Evolutionary conservation across 2,888 invertebrate species (phyloP).

Genomic region (Eristalinus aeneus): DNA sequence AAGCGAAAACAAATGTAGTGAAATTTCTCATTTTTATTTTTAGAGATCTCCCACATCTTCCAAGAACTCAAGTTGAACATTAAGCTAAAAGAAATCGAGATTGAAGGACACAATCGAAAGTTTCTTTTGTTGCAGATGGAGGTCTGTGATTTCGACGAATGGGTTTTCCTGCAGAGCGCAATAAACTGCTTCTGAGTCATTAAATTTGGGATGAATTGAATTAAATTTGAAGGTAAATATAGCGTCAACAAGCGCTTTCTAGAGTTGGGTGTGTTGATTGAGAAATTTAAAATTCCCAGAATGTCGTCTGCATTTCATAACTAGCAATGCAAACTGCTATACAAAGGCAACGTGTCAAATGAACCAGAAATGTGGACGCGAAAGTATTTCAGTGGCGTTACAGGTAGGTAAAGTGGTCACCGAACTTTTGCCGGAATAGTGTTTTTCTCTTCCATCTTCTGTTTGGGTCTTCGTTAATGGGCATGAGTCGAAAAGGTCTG

Average conservation of each 20-base stretch:
- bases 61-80: constrained; percentile 17
- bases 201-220: background rate
- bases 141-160: background rate
- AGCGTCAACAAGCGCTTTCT: background rate
- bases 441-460: background rate
- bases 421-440: constrained; percentile 20
- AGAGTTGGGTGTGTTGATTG: background rate
- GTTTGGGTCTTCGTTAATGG: background rate
- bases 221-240: background rate
- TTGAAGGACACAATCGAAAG: constrained; percentile 42
- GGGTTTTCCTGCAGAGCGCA: background rate
- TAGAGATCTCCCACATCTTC: constrained; percentile 10
- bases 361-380: background rate
- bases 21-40: constrained; percentile 22
- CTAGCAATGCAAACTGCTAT: background rate
- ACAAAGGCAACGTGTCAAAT: background rate
- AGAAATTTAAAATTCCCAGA: constrained; percentile 24
- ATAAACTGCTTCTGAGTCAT: background rate
- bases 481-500: background rate
- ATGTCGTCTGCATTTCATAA: constrained; percentile 22
- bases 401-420: constrained; percentile 25
- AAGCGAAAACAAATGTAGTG: constrained; percentile 18
- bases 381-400: constrained; percentile 20
- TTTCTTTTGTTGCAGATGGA: background rate
- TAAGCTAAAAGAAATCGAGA: constrained; percentile 42